These are phyloP conservation scores for Gymnocheta viridis DNA, from an alignment of 2,888 invertebrate genomes.

Conservation along the genomic window DNA sequence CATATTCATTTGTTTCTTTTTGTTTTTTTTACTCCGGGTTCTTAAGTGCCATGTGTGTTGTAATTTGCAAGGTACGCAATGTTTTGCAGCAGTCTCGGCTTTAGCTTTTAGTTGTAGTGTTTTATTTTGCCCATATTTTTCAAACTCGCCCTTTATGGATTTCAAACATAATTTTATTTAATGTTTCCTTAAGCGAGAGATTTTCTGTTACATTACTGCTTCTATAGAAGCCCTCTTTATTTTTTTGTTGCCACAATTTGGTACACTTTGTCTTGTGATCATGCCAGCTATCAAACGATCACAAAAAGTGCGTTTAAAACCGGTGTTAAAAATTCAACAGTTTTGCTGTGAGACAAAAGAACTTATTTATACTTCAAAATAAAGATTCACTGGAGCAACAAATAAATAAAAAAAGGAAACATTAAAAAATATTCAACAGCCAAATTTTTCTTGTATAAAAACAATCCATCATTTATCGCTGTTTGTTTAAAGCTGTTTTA, in stretches of 20 bases:
- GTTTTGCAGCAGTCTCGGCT: too few species aligned
- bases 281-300: neutral
- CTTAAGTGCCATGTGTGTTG: too few species aligned
- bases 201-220: constrained; percentile 53
- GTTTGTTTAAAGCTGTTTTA: constrained; percentile 25
- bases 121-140: too few species aligned
- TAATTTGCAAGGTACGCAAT: too few species aligned
- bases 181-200: constrained; percentile 47
- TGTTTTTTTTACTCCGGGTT: neutral
- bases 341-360: constrained; percentile 14
- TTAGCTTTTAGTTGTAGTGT: too few species aligned
- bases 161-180: constrained; percentile 1
- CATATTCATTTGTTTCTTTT: too few species aligned
- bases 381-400: neutral
- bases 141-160: constrained; percentile 23
- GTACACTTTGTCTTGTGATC: constrained; percentile 21
- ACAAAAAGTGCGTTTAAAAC: constrained; percentile 37
- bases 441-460: constrained; percentile 21
- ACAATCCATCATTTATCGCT: constrained; percentile 57
- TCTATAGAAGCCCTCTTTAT: constrained; percentile 47
- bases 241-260: neutral
- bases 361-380: constrained; percentile 19
- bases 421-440: constrained; percentile 20
- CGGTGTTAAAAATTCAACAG: constrained; percentile 38
- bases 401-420: constrained; percentile 2